Conservation (phyloP, 2,888 invertebrate species). For the Thymelicus acteon region DNA sequence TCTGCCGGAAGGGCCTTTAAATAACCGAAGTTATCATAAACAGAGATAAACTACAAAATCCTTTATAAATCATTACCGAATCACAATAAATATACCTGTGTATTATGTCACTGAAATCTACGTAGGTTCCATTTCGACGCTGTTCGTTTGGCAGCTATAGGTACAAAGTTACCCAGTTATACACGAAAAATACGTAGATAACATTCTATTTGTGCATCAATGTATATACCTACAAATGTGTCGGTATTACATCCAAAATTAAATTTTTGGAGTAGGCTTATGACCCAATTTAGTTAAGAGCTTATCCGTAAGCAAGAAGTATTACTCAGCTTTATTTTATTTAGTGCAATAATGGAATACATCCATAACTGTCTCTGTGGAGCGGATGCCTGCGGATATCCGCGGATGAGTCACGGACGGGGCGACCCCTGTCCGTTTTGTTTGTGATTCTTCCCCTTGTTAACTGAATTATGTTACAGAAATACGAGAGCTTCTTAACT, state of each 20-base stretch:
- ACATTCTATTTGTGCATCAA: no score
- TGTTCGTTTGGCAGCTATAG: no score
- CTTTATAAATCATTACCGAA: no score
- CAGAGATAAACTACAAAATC: no score
- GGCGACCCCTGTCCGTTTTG: slow-evolving; percentile 58
- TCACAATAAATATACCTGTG: no score
- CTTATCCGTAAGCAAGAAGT: slow-evolving; percentile 29
- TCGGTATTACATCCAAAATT: slow-evolving; percentile 6
- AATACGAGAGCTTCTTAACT: slow-evolving; percentile 65
- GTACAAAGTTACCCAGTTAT: no score
- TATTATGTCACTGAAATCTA: no score
- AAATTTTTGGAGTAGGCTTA: not conserved
- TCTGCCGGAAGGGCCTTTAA: no score
- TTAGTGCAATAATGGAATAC: slow-evolving; percentile 62
- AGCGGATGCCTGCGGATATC: slow-evolving; percentile 66
- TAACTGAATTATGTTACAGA: slow-evolving; percentile 74
- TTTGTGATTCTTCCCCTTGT: slow-evolving; percentile 68
- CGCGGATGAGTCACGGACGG: slow-evolving; percentile 71
- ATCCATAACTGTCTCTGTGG: slow-evolving; percentile 72
- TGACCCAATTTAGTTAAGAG: slow-evolving; percentile 26
- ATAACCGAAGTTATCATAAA: no score
- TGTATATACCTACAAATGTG: slow-evolving; percentile 8
- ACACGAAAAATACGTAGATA: no score
- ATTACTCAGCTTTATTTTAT: slow-evolving; percentile 46
- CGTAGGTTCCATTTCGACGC: no score